Evolutionary conservation across 1,140 invertebrate species (phyloP).

Genomic region (Pomacea maculata): DNA sequence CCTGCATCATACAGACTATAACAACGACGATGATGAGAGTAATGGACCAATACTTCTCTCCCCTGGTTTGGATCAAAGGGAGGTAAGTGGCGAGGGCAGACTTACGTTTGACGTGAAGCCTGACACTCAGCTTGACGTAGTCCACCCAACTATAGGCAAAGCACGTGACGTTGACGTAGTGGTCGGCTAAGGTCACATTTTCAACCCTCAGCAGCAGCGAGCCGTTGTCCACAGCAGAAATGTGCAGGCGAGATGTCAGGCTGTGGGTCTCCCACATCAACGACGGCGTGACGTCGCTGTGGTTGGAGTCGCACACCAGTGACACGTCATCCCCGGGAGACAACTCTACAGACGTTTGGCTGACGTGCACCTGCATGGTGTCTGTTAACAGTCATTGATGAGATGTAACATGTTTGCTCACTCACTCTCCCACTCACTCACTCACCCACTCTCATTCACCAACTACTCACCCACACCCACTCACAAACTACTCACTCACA

Average conservation of each 20-base stretch:
- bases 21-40: background rate
- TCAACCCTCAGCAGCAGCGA: background rate
- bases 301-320: background rate
- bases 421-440: too few relatives aligned
- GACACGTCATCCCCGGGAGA: background rate
- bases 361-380: too few relatives aligned
- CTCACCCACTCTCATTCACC: too few relatives aligned
- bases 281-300: background rate
- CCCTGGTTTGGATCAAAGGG: background rate
- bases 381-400: too few relatives aligned
- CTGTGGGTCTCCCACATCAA: background rate
- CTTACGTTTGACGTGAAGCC: slow-evolving; percentile 3
- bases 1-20: background rate
- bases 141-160: background rate
- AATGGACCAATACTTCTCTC: background rate
- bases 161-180: background rate
- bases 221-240: background rate
- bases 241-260: background rate
- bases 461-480: too few relatives aligned
- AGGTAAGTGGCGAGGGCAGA: background rate
- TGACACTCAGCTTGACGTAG: background rate
- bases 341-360: too few relatives aligned
- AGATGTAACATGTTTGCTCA: too few relatives aligned
- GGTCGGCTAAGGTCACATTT: slow-evolving; percentile 5
- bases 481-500: too few relatives aligned